phyloP scores from a whole-genome alignment of 2,797 vertebrate species.

The Potorous gilbertii region DNA sequence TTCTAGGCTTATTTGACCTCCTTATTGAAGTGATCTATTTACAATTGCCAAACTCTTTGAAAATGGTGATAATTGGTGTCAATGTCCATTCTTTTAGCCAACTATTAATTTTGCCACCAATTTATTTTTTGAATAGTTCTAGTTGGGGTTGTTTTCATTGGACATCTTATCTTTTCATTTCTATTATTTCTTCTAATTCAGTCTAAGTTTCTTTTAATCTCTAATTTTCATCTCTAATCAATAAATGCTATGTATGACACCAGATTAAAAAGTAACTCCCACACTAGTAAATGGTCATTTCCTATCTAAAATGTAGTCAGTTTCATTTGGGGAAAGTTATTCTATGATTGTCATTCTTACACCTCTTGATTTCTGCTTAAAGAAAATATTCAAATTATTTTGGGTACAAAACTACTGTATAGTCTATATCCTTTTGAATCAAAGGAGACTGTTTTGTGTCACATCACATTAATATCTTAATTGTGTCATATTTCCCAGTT shows the following conservation, averaged over 20 bases:
- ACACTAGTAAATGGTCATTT: background rate
- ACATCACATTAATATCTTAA: background rate
- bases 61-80: background rate
- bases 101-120: background rate
- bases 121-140: background rate
- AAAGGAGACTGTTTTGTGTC: background rate
- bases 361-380: background rate
- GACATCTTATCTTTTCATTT: background rate
- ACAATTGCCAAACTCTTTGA: background rate
- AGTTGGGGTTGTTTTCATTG: background rate
- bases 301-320: background rate
- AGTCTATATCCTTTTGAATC: background rate
- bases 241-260: background rate
- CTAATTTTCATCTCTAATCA: background rate
- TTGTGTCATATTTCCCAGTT: background rate
- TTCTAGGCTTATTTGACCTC: background rate
- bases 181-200: background rate
- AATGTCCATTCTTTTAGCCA: background rate
- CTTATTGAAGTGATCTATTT: background rate
- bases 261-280: background rate
- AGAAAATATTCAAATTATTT: background rate
- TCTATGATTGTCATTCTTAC: background rate
- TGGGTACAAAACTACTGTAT: background rate
- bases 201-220: background rate
- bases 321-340: background rate